These are phyloP conservation scores for Papilio gigon DNA, from an alignment of 2,888 invertebrate genomes.

Conservation along the genomic window DNA sequence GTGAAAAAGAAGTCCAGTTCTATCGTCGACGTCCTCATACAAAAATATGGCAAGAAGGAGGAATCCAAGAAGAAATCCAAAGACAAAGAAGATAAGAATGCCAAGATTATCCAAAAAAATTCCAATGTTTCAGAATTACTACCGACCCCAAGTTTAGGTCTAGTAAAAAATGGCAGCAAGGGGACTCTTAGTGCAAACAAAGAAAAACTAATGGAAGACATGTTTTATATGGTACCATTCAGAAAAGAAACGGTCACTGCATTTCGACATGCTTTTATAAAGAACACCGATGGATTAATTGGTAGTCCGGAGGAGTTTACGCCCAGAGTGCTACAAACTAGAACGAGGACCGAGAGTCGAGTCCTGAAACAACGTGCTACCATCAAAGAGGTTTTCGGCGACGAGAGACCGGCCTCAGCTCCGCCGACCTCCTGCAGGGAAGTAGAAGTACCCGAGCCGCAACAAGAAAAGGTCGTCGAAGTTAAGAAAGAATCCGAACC, in stretches of 20 bases:
- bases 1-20: constrained; percentile 79
- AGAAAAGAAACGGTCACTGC: constrained; percentile 86
- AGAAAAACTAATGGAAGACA: constrained; percentile 81
- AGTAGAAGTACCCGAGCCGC: constrained; percentile 63
- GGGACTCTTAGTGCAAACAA: constrained; percentile 71
- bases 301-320: constrained; percentile 85
- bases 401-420: constrained; percentile 90
- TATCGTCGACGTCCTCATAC: constrained; percentile 85
- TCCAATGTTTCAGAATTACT: constrained; percentile 81
- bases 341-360: constrained; percentile 89
- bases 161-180: constrained; percentile 69
- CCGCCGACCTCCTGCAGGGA: constrained; percentile 86
- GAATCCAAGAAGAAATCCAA: constrained; percentile 80
- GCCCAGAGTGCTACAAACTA: constrained; percentile 87
- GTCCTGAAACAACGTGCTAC: constrained; percentile 88
- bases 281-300: constrained; percentile 82
- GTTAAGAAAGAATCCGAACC: constrained; percentile 64
- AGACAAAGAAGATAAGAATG: constrained; percentile 79
- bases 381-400: constrained; percentile 91
- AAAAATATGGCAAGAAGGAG: constrained; percentile 84
- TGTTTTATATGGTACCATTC: constrained; percentile 84
- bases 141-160: constrained; percentile 84
- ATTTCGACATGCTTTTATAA: constrained; percentile 85
- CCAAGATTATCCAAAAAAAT: constrained; percentile 82
- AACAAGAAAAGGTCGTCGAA: constrained; percentile 57